These are phyloP conservation scores for Fopius arisanus DNA, from an alignment of 1,140 invertebrate species.

Conservation along the genomic window DNA sequence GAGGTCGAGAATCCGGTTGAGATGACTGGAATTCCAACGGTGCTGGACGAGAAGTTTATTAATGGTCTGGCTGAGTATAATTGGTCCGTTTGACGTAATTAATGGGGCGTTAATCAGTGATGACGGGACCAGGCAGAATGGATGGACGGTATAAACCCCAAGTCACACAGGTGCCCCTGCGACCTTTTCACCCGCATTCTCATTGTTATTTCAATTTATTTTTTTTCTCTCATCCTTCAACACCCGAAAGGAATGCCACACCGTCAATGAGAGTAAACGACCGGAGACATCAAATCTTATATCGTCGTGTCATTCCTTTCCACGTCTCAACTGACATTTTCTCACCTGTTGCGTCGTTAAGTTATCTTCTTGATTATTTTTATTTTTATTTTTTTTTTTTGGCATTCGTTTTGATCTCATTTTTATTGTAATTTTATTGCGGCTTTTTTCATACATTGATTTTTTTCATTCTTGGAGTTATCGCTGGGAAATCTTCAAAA, in stretches of 20 bases:
- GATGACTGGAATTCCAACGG: slow-evolving; percentile 2
- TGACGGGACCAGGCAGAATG: slow-evolving; percentile 28
- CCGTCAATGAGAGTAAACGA: not conserved
- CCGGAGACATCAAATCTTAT: not conserved
- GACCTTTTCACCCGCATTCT: slow-evolving; percentile 16
- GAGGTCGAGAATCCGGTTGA: slow-evolving; percentile 16
- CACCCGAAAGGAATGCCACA: not conserved
- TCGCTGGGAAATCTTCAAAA: no score
- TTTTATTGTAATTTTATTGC: no score
- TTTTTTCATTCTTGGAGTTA: no score
- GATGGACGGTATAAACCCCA: slow-evolving; percentile 2
- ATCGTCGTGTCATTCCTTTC: not conserved
- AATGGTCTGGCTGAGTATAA: slow-evolving; percentile 33
- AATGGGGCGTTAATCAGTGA: slow-evolving; percentile 43
- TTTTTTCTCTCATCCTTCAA: not conserved
- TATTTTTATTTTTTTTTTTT: no score
- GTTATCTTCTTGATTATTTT: no score
- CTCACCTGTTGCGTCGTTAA: not conserved
- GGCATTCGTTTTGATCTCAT: no score
- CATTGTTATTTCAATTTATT: not conserved
- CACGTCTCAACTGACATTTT: not conserved
- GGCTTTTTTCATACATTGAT: no score
- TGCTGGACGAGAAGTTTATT: slow-evolving; percentile 32
- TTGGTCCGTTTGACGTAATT: slow-evolving; percentile 45
- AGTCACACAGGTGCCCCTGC: slow-evolving; percentile 28